Evolutionary conservation across 2,797 vertebrate species (phyloP).

Genomic region (Triplophysa yarkandensis): DNA sequence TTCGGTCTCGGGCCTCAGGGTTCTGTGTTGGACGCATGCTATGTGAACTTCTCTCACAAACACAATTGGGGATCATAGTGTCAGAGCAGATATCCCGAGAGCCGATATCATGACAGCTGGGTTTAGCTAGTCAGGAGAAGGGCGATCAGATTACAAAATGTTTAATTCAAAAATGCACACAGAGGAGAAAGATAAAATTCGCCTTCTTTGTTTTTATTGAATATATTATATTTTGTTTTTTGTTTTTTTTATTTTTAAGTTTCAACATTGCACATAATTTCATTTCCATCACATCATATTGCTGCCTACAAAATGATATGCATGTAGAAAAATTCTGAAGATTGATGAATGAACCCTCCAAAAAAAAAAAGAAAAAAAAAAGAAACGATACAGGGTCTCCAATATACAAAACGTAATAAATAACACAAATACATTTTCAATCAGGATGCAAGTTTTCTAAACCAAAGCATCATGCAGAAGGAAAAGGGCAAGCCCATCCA

Average conservation of each 20-base stretch:
- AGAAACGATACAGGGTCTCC: conserved; percentile 62
- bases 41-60: not conserved
- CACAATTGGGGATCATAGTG: conserved; percentile 7
- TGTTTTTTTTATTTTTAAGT: conserved; percentile 72
- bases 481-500: conserved; percentile 75
- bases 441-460: conserved; percentile 75
- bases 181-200: conserved; percentile 46
- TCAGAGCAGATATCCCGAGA: not conserved
- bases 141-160: conserved; percentile 1
- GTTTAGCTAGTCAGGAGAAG: not conserved
- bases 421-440: conserved; percentile 71
- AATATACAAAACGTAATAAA: conserved; percentile 62
- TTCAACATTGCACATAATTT: conserved; percentile 84
- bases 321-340: conserved; percentile 81
- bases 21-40: not conserved
- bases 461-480: conserved; percentile 82
- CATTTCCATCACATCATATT: conserved; percentile 85
- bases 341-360: conserved; percentile 61
- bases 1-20: conserved; percentile 46
- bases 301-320: conserved; percentile 85
- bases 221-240: conserved; percentile 78
- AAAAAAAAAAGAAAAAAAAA: conserved; percentile 57
- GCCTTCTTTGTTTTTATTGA: conserved; percentile 77
- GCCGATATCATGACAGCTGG: conserved; percentile 3
- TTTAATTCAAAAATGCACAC: conserved; percentile 40